Base-by-base conservation (phyloP, 2,888 invertebrate genomes). In the Trachelus iudaicus region DNA sequence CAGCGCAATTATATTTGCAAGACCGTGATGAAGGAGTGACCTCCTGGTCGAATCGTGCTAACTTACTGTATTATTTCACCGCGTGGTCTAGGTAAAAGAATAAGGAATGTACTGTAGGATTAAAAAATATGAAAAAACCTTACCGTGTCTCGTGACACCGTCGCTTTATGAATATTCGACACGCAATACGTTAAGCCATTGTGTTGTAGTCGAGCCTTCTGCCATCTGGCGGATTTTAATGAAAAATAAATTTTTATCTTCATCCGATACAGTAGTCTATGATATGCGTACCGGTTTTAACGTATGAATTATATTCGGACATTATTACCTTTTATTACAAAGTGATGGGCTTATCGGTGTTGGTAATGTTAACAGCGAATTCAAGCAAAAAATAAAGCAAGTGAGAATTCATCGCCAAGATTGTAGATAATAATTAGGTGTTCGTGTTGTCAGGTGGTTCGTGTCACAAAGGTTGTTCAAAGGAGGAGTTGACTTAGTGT, bases 401-500 rank as follows among this genome's bases (percentile, higher is more conserved):
- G 23, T 23, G 56, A 56, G 56, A 56, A 56, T 56, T 56, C 23
- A 56, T 9, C 56, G 56, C 2, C 9, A 15, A 23, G 23, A 56
- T 23, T 56, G 6, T 9, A 56, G 56, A 56, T 56, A 40, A 40
- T 34, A 75, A 15, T 31, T 23, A 73, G 69, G 4, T 13, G 15
- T 23, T 35, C 34, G 15, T 37, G 31, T 73, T 73, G 34, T 69
- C 68, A 71, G 31, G 71, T 69, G 76, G 80, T 75, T 73, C 81
- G 79, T 76, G 78, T 56, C 69, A 69, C 69, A 73, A 73, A 15
- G 56, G 6, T 23, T 56, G 6, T 56, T 56, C 56, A 23, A 56
- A 77, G 77, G 80, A 76, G 79, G 73, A 79, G 77, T 11, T 69
- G 71, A 73, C 73, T 75, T 34, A 75, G 77, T 79, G 76, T 85